Base-by-base conservation (phyloP, 2,797 vertebrate genomes). In the Karalla daura region DNA sequence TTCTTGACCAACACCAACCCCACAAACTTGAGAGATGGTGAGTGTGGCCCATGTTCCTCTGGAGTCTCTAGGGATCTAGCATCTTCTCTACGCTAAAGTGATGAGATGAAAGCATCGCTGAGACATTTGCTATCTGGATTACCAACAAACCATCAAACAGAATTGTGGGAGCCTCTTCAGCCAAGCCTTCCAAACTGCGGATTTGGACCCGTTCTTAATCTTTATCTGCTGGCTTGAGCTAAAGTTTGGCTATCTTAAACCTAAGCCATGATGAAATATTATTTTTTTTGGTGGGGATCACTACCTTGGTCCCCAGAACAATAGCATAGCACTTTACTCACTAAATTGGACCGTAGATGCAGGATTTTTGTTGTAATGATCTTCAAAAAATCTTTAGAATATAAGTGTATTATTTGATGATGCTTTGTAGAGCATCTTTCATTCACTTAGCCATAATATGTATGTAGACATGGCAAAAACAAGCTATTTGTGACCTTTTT, bases 11-110 rank as follows among this genome's bases (percentile, higher is more conserved):
- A 76, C 88, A 80, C 78, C 91, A 82, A 87, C 90, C 86, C 87
- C 76, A 89, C 59, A 87, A 85, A 87, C 84, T 84, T 84, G 70
- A 92, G 89, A 93, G 85, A 95, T 94, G 94, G 94, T 94, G 92
- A 94, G 94, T 94, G 84, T 74, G 68, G 65, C 68, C n/a, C 62
- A 61, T 10, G 46, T 69, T 71, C 44, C 63, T 66, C n/a, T 36
- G 45, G 75, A 62, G 52, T 45, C 41, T 73, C 49, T 72, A 63
- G 80, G 63, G 67, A 77, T 45, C 17, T 54, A 23, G 54, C 75
- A 77, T 72, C 49, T 60, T 75, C 37, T 86, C 70, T 30, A 3
- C 36, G 18, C 51, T 68, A 47, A 74, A 45, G 28, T 65, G 73
- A 86, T 72, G 61, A 64, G 58, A 63, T 62, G 55, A 76, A 17